Base-by-base conservation (phyloP, 2,797 vertebrate species). In the Mus spretus region DNA sequence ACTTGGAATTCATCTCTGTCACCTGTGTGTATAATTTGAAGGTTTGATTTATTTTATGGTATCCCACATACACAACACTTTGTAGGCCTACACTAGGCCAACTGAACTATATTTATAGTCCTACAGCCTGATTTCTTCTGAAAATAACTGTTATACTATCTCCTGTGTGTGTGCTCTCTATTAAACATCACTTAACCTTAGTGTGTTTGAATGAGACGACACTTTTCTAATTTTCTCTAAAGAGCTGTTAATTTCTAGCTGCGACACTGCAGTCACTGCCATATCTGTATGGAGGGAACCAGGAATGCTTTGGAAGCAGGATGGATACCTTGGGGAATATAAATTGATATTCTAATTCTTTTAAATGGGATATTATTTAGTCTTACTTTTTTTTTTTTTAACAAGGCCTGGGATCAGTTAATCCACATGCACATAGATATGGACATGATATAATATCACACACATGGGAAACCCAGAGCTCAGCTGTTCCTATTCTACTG, bases 391-490 rank as follows among this genome's bases (percentile, higher is more conserved):
- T 22, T 17, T 50, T 50, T 50, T 10, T 8, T 67, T 50, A 19
- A 19, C 9, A 65, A 84, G 13, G 11, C 34, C 31, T 85, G 11
- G 40, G 31, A 50, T 67, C 11, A 70, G 28, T 34, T 67, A n/a
- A 70, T 67, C 7, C 7, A 0, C 12, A 70, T 10, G n/a, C 5
- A 67, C 19, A n/a, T 40, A n/a, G 1, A 0, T n/a, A n/a, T 24
- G 44, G 28, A 20, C 8, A 70, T 3, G 6, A 7, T 63, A 70
- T 44, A 53, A 4, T 7, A 53, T 20, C 19, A n/a, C 44, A 67
- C 59, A 47, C 59, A 86, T 4, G 11, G 44, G 63, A 67, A 86
- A n/a, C 19, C 44, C 37, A 63, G 37, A 83, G 24, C 81, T 83
- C 81, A 83, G 26, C 57, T 31, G 57, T 44, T 19, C 3, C 14